Base-by-base conservation (phyloP, 1,140 invertebrate genomes). In the Drosophila navojoa region DNA sequence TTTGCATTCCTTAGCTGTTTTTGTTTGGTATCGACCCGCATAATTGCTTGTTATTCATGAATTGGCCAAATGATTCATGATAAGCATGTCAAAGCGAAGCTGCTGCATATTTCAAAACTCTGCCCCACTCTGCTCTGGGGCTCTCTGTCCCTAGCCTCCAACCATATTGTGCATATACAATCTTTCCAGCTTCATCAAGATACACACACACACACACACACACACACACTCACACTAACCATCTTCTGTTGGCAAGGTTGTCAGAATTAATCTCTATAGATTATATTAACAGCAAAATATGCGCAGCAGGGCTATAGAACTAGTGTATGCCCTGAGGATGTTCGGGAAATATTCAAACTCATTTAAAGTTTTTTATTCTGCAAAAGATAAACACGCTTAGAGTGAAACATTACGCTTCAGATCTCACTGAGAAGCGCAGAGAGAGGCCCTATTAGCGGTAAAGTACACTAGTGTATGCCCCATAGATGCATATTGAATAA, bases 31-130 rank as follows among this genome's bases (percentile, higher is more conserved):
- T 67, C 11, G 52, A 66, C 81, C 81, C 82, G 81, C 78, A 85
- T 85, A 87, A 87, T 87, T 85, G 78, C 73, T 78, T 81, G 78
- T 70, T 81, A 87, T 85, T 78, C 85, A 87, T 85, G 81, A 81
- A 72, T 78, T 85, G 73, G 25, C 57, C 71, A 69, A 60, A 73
- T 73, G 64, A 73, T 73, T 73, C 71, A 73, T 73, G 71, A 73
- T 73, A 73, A 69, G 71, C 71, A 61, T 68, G 70, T 72, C 70
- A 67, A 58, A 29, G 13, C 63, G 38, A 44, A 53, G 53, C 32
- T 59, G 35, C 42, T 59, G 58, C 57, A 69, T 60, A 69, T 69
- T 53, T 69, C 45, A 58, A 71, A 57, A 29, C 22, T 19, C 45
- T 25, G 9, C 15, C 27, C 44, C 15, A 29, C 27, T 29, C 2